Conservation (phyloP, 2,888 invertebrate species). For the Colostygia pectinataria region DNA sequence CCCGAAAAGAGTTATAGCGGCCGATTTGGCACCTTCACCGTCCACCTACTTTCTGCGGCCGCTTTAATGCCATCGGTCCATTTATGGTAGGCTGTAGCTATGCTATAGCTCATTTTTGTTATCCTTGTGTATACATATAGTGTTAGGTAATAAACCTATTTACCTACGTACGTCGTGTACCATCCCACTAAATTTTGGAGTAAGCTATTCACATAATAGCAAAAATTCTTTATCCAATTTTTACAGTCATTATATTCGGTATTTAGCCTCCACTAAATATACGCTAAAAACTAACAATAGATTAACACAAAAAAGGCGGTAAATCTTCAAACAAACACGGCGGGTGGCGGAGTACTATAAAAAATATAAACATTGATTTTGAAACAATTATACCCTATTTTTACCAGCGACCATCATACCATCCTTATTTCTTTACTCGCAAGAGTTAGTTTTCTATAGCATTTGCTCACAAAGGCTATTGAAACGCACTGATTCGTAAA, state of each 20-base stretch:
- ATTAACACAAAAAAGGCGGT: constrained; percentile 39
- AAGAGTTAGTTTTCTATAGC: constrained; percentile 9
- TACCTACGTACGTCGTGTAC: not conserved
- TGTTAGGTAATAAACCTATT: no score
- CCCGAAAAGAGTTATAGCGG: no score
- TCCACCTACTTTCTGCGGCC: no score
- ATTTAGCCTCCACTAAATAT: constrained; percentile 47
- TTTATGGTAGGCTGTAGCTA: no score
- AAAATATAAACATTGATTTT: constrained; percentile 31
- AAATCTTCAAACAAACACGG: constrained; percentile 49
- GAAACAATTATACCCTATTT: constrained; percentile 30
- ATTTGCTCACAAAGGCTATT: constrained; percentile 25
- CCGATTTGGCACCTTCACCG: no score
- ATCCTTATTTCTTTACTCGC: not conserved
- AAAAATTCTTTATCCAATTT: constrained; percentile 51
- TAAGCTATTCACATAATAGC: constrained; percentile 5
- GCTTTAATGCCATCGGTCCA: no score
- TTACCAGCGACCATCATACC: not conserved
- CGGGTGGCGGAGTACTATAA: constrained; percentile 46
- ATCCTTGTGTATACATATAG: no score
- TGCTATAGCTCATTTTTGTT: no score
- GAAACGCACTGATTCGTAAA: constrained; percentile 28
- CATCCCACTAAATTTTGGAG: constrained; percentile 11
- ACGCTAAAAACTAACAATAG: constrained; percentile 43
- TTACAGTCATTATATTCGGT: constrained; percentile 55